A percentile compares a stretch with the other conserved stretches of the same genome.
Conservation (phyloP, 2,888 invertebrate species). For the Spicauda simplicius region DNA sequence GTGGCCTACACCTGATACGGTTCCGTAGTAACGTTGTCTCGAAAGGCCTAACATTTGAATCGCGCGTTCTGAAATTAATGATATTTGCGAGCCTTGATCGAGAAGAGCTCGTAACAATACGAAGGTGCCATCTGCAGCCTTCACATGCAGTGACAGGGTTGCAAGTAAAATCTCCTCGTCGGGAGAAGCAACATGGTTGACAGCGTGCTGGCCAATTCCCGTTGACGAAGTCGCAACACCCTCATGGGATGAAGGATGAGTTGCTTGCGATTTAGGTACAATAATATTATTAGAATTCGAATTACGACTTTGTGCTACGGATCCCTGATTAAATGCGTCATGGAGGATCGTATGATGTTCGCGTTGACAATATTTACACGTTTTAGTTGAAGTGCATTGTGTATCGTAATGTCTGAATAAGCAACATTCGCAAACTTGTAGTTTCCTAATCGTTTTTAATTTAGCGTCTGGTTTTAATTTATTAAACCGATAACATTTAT, state of each 20-base stretch:
- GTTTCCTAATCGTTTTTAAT: not conserved
- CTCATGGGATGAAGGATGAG: not conserved
- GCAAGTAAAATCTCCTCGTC: constrained; percentile 11
- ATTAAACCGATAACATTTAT: constrained; percentile 1
- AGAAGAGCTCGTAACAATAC: constrained; percentile 3
- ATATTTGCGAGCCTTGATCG: constrained; percentile 32
- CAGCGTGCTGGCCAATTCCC: not conserved
- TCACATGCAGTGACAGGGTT: not conserved
- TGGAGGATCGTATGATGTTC: constrained; percentile 6
- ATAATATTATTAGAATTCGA: not conserved
- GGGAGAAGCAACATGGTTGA: not conserved
- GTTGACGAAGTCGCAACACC: not conserved
- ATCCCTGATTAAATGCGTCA: not conserved
- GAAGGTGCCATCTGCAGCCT: constrained; percentile 1
- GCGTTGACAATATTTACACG: constrained; percentile 11
- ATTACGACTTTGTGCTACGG: not conserved
- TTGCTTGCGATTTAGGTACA: not conserved
- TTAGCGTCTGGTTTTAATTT: not conserved
- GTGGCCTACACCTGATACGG: constrained; percentile 20
- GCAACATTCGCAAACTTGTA: constrained; percentile 4
- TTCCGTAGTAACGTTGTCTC: constrained; percentile 11
- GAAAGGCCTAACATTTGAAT: constrained; percentile 15
- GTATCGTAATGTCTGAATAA: not conserved
- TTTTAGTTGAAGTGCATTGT: constrained; percentile 1
- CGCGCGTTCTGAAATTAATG: constrained; percentile 23